Evolutionary conservation across 2,797 vertebrate species (phyloP), one percentile per base, ranked within the genome.

Genomic region (Cyclopterus lumpus): DNA sequence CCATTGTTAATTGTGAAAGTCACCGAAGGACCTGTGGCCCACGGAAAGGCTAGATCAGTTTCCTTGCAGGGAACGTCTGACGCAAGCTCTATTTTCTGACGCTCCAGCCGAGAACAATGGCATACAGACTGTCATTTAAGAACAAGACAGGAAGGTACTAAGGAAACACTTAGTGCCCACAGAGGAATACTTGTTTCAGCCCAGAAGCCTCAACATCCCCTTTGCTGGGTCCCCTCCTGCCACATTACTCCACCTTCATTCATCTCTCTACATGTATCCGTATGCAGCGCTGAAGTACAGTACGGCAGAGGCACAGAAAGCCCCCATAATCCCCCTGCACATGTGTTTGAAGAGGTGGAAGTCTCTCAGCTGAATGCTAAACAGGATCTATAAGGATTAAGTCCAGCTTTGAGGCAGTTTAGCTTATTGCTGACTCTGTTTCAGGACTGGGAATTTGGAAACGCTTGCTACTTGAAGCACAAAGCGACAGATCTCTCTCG

Each of bases 311-410:
- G 60, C 75, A 65, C 81, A 73, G 77, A 89, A 87, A 87, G 77
- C 85, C 79, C 77, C 36, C 63, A 60, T 92, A 91, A 93, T 92
- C 86, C 89, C 81, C 14, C 79, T 57, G 76, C 83, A 76, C 82
- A 89, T 82, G 82, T 90, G 86, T 91, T 93, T 90, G 88, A 94
- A 91, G 92, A 90, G 89, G 81, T 90, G 86, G 91, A 92, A 85
- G 81, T 91, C 85, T 87, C 86, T 90, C 74, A 58, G 68, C 86
- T 76, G 70, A 91, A 93, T 93, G 90, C 90, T 92, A 91, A 94
- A 93, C 91, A 91, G 93, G 90, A 92, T 95, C 89, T 92, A 77
- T 93, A 74, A 84, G 92, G 92, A 94, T 94, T 94, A 95, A 80
- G 75, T 82, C 66, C 32, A 80, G 76, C 87, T 92, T 88, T 89